Evolutionary conservation across 2,888 invertebrate species (phyloP).

Genomic region (Ectropis crepuscularia): DNA sequence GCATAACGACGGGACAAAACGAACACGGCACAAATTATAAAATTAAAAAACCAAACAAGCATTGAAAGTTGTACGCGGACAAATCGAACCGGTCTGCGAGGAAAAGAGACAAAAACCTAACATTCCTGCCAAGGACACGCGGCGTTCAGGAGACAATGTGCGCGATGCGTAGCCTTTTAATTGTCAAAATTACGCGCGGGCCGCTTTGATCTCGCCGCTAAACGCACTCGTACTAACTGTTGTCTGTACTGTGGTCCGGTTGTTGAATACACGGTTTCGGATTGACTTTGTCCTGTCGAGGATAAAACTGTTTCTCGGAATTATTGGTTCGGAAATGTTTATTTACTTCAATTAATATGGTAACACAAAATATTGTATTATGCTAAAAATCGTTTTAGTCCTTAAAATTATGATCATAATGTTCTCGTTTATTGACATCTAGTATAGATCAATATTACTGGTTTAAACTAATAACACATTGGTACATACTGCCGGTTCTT

Average conservation of each 20-base stretch:
- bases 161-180: slow-evolving; percentile 79
- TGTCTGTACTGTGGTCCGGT: slow-evolving; percentile 7
- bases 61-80: slow-evolving; percentile 49
- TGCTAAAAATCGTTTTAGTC: too few species aligned
- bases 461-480: too few species aligned
- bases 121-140: slow-evolving; percentile 80
- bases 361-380: too few species aligned
- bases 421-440: too few species aligned
- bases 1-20: slow-evolving; percentile 45
- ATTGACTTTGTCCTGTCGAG: slow-evolving; percentile 21
- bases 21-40: slow-evolving; percentile 39
- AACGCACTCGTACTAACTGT: slow-evolving; percentile 7
- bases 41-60: slow-evolving; percentile 41
- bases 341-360: too few species aligned
- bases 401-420: too few species aligned
- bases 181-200: slow-evolving; percentile 77
- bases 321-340: too few species aligned
- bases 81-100: slow-evolving; percentile 72
- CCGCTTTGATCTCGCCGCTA: slow-evolving; percentile 71
- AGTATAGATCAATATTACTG: too few species aligned
- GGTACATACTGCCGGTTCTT: too few species aligned
- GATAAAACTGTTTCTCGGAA: too few species aligned
- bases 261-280: slow-evolving; percentile 30
- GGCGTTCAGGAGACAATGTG: slow-evolving; percentile 62
- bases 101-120: slow-evolving; percentile 56